Base-by-base conservation (phyloP, 2,113 vertebrate genomes). In the Caretta caretta region DNA sequence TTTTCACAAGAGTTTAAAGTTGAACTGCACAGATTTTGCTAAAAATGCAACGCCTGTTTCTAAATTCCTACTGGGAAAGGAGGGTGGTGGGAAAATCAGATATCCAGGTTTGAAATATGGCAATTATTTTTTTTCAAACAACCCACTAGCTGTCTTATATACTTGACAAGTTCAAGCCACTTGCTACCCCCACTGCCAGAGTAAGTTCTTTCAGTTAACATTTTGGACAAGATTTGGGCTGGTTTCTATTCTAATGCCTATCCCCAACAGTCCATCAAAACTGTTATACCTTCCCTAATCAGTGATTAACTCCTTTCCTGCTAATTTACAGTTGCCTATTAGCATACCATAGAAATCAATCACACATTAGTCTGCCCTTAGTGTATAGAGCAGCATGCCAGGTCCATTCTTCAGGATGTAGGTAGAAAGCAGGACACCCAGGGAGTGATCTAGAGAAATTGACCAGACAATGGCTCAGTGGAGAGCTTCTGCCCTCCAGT, bases 11-110 rank as follows among this genome's bases (percentile, higher is more conserved):
- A 65, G 48, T 46, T 29, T 51, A n/a, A 72, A 94, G 56, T 89
- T 85, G 93, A 80, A 90, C 50, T 31, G 2, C 53, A 81, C 72
- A 95, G 80, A 38, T 20, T 89, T 92, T 87, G 22, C 50, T 92
- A 76, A 16, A 95, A 91, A 91, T 57, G 10, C 38, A 51, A 50
- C 95, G 35, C 59, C 11, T 80, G 93, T 95, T 49, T 88, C 88
- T 88, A 53, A 57, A 93, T 93, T 96, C 78, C 95, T 84, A 50
- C 83, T 29, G 83, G 88, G 72, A 89, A 90, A 69, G 84, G 65
- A 89, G 20, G 84, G 80, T 2, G 17, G 5, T 56, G 89, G 62
- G n/a, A 82, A 62, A 92, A 75, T 25, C 50, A 10, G n/a, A 25
- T 17, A 96, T 51, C 17, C 89, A 90, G 20, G 22, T 76, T 46